A percentile compares a stretch with the other conserved stretches of the same genome.
Evolutionary conservation across 1,140 invertebrate genomes (phyloP).

Genomic region (Latrodectus geometricus): DNA sequence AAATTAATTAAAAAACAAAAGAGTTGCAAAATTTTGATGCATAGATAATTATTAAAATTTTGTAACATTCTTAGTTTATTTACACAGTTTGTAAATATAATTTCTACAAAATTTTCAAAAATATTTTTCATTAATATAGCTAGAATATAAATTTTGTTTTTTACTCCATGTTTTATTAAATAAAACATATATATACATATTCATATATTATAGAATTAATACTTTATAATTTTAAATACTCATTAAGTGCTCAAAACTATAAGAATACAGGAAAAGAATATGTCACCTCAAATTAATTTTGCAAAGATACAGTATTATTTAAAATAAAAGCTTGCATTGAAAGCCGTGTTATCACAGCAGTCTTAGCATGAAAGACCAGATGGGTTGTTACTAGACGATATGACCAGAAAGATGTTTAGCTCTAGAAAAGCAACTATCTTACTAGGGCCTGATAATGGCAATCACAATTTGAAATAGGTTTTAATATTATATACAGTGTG

Average conservation of each 20-base stretch:
- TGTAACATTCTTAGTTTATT: too few species aligned
- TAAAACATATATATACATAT: too few species aligned
- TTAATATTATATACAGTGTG: constrained; percentile 45
- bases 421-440: constrained; percentile 59
- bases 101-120: too few species aligned
- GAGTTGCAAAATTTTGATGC: too few species aligned
- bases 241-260: not conserved
- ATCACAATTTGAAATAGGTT: constrained; percentile 58
- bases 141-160: too few species aligned
- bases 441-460: constrained; percentile 56
- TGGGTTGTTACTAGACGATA: constrained; percentile 58
- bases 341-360: constrained; percentile 62
- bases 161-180: too few species aligned
- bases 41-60: too few species aligned
- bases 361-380: constrained; percentile 61
- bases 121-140: too few species aligned
- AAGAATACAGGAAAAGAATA: not conserved
- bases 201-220: too few species aligned
- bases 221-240: too few species aligned
- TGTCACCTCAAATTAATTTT: constrained; percentile 45
- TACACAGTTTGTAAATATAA: too few species aligned
- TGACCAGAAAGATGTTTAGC: constrained; percentile 58
- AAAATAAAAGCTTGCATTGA: constrained; percentile 45
- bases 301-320: not conserved
- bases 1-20: too few species aligned